phyloP scores from a whole-genome alignment of 2,888 invertebrate genomes.

The Scaptomyza flava region DNA sequence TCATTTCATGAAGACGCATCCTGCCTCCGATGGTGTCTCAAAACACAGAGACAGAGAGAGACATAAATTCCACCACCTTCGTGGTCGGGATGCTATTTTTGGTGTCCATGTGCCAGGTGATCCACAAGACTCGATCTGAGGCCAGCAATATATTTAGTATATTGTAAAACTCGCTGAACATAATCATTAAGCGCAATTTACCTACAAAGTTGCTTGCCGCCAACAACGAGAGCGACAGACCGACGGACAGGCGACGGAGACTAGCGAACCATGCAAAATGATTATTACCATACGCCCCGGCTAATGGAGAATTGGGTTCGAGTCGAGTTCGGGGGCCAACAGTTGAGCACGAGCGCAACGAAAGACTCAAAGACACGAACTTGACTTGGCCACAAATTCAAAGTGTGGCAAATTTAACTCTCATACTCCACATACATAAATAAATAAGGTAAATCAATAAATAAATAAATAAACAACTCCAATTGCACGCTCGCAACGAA shows the following conservation, averaged over 20 bases:
- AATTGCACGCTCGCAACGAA: slow-evolving; percentile 24
- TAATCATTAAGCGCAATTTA: slow-evolving; percentile 80
- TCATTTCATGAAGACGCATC: slow-evolving; percentile 55
- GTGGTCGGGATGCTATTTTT: slow-evolving; percentile 51
- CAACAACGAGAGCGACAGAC: slow-evolving; percentile 45
- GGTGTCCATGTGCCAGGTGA: slow-evolving; percentile 45
- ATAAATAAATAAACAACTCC: slow-evolving; percentile 48
- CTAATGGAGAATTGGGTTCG: slow-evolving; percentile 9
- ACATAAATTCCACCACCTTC: slow-evolving; percentile 73
- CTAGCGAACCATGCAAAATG: slow-evolving; percentile 65
- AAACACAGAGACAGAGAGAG: slow-evolving; percentile 20
- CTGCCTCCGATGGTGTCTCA: slow-evolving; percentile 37
- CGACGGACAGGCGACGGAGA: neutral
- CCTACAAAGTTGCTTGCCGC: slow-evolving; percentile 78
- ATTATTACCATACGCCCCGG: slow-evolving; percentile 76
- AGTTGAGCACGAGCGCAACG: slow-evolving; percentile 76
- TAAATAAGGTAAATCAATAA: slow-evolving; percentile 67
- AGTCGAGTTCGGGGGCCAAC: slow-evolving; percentile 35
- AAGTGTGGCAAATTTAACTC: slow-evolving; percentile 74
- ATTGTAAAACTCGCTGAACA: slow-evolving; percentile 75
- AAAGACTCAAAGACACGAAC: slow-evolving; percentile 79
- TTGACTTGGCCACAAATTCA: slow-evolving; percentile 74
- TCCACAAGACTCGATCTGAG: slow-evolving; percentile 7
- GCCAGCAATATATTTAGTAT: slow-evolving; percentile 39
- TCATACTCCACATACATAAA: slow-evolving; percentile 44